Base-by-base conservation (phyloP, 1,140 invertebrate species). In the Uloborus diversus region DNA sequence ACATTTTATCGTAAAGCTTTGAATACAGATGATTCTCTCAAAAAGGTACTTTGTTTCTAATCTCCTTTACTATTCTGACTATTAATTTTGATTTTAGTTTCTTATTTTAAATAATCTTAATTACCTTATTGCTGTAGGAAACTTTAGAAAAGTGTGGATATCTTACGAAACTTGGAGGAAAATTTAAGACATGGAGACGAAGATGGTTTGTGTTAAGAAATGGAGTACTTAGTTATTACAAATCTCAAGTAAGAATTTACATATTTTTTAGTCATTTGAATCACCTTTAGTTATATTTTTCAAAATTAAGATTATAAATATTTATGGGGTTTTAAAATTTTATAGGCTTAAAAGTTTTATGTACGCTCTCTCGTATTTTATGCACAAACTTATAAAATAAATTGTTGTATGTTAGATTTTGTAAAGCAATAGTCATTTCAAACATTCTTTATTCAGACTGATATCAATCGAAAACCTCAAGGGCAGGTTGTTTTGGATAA, bases 151-250 rank as follows among this genome's bases (percentile, higher is more conserved):
- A 97, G 88, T 91, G 92, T 84, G 96, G 96, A 4, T 96, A 96
- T 85, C 88, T 98, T 42, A 95, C 95, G 14, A 98, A 98, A 88
- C 89, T 98, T 42, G 95, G 96, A 57, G 96, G 96, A 14, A 97
- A 97, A 88, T 88, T 98, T 1, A 98, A 97, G 88, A 97, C 95
- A 0, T 98, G 96, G 96, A 89, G 94, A 81, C 94, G 96, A 85
- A 89, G 96, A 83, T 98, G 94, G 93, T 98, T 98, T 85, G 94
- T 97, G 0, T 87, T 98, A 1, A 96, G 95, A 85, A 96, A 97
- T 87, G 95, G 95, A 30, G 91, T 92, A 0, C 87, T 98, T 0
- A 93, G 92, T 2, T 98, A 98, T 86, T 98, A 96, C 93, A 98
- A 97, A 87, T 94, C 93, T 64, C 89, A 89, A 86, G 89, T 90